A percentile compares a stretch with the other conserved stretches of the same genome.
Evolutionary conservation across 2,113 vertebrate genomes (phyloP).

Genomic region (Grammomys surdaster): DNA sequence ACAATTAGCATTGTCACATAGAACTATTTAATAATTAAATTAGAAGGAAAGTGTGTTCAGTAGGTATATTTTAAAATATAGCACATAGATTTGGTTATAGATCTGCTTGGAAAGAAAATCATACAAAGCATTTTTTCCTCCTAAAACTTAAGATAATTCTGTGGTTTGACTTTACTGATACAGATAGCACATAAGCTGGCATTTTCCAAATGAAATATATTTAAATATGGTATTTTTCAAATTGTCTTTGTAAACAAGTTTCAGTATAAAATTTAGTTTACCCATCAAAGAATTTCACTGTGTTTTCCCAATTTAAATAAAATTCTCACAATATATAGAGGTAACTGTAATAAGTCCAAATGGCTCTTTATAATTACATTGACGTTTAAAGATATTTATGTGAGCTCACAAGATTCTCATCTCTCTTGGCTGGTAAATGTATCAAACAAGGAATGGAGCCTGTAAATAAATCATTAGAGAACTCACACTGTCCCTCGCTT

Average conservation of each 20-base stretch:
- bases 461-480: neutral
- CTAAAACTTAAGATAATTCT: neutral
- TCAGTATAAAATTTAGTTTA: neutral
- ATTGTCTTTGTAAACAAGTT: constrained; percentile 34
- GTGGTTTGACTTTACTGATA: constrained; percentile 15
- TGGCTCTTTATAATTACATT: neutral
- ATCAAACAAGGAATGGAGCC: neutral
- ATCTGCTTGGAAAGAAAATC: neutral
- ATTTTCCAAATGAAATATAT: constrained; percentile 16
- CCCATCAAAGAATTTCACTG: neutral
- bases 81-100: neutral
- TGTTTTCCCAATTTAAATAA: neutral
- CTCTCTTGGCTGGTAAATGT: neutral
- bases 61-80: neutral
- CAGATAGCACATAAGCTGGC: neutral
- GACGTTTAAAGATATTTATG: neutral
- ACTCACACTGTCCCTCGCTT: neutral
- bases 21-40: constrained; percentile 55
- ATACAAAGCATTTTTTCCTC: neutral
- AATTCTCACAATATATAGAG: neutral
- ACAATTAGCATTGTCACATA: neutral
- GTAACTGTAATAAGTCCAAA: neutral
- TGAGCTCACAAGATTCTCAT: neutral
- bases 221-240: constrained; percentile 49
- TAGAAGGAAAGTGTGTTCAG: constrained; percentile 22